Evolutionary conservation across 2,888 invertebrate species (phyloP), one percentile per base, ranked within the genome.

Genomic region (Dynastes tityus): DNA sequence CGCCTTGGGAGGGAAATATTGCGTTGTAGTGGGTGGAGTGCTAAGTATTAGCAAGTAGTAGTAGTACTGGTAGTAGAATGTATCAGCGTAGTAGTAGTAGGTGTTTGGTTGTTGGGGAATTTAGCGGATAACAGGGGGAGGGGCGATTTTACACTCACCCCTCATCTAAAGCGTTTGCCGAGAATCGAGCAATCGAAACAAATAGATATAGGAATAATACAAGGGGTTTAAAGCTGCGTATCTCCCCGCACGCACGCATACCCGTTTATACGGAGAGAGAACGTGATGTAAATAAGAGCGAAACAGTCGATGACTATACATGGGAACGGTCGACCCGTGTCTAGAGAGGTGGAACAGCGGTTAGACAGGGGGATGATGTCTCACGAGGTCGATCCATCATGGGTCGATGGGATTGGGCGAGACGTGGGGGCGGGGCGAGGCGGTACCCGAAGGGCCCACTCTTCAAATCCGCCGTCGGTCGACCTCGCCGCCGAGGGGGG

Each of bases 381-480:
- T 86, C 87, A 87, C 87, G 87, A 87, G 87, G 88, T 85, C 87
- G 87, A 88, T 88, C 87, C 88, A 88, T 88, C 88, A 87, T 86
- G 84, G 85, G 84, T 83, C 84, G 55, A 58, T 22, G 85, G 87
- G 86, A 88, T 88, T 88, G 88, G 89, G 88, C 87, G 87, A 88
- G 87, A 87, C 88, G 86, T 84, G 86, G 84, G 84, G 88, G 88
- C 88, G 88, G 88, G 88, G 88, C 90, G 89, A 89, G 88, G 89
- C 90, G 87, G 88, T 85, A 84, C 85, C 88, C 86, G 86, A 88
- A 88, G 27, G 22, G 55, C 55, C 27, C 55, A 58, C 55, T 58
- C 55, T 58, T 58, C 55, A 58, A 58, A 58, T 58, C 55, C 55
- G 22, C 55, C 22, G 45, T 22, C 55, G 55, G 55, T 58, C 55